Conservation (phyloP, 1,140 invertebrate genomes). For the Drosophila aff. region DNA sequence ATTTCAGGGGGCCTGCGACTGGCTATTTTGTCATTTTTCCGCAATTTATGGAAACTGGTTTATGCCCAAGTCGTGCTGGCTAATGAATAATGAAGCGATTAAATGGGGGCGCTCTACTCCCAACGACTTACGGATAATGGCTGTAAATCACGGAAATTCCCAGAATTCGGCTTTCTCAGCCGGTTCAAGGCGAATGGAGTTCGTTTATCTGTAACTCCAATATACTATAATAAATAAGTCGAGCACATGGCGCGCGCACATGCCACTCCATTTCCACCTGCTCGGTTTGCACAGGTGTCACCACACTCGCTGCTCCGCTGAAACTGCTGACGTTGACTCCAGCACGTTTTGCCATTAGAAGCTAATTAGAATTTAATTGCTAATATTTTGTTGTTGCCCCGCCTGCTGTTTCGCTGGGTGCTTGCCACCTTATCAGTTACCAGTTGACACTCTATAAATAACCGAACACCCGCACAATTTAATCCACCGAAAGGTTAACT, state of each 20-base stretch:
- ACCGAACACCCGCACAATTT: conserved; percentile 4
- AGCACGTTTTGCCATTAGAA: conserved; percentile 60
- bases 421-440: conserved; percentile 22
- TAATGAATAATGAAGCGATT: conserved; percentile 38
- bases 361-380: conserved; percentile 68
- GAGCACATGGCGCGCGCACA: conserved; percentile 18
- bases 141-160: conserved; percentile 42
- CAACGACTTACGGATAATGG: conserved; percentile 2
- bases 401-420: conserved; percentile 2
- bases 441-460: conserved; percentile 42
- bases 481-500: conserved; percentile 17
- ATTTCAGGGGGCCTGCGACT: conserved; percentile 18
- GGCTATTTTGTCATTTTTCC: conserved; percentile 24
- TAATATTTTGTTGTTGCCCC: conserved; percentile 27
- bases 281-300: conserved; percentile 58
- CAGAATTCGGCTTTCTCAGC: conserved; percentile 23
- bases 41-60: conserved; percentile 43
- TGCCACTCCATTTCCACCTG: conserved; percentile 3
- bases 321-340: conserved; percentile 43
- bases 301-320: background rate
- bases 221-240: conserved; percentile 5
- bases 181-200: conserved; percentile 38
- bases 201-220: conserved; percentile 18
- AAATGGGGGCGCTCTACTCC: conserved; percentile 19
- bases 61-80: conserved; percentile 12